Percentiles rank a stretch among this genome's conserved stretches.
phyloP scores from a whole-genome alignment of 2,113 vertebrate genomes.

The Centropus unirufus region DNA sequence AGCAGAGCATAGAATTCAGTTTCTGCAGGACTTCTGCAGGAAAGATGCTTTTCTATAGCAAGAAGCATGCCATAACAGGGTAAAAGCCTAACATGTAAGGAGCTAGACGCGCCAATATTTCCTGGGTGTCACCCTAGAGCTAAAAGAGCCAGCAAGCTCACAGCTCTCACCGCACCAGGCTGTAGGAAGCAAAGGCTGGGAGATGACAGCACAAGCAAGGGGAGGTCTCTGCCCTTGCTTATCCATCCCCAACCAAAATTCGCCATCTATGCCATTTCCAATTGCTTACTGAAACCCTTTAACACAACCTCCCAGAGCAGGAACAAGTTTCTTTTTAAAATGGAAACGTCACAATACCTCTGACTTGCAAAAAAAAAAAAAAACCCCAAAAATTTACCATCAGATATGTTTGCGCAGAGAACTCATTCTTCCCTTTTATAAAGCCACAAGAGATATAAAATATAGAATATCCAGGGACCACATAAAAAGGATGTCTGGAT shows the following conservation, averaged over 20 bases:
- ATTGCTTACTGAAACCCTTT: neutral
- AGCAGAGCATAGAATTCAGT: neutral
- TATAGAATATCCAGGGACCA: constrained; percentile 62
- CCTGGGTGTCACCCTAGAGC: neutral
- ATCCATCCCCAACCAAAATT: neutral
- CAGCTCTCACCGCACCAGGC: neutral
- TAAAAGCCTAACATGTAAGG: rapidly evolving
- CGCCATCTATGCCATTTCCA: neutral
- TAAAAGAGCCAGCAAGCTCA: neutral
- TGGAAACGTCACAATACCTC: constrained; percentile 15
- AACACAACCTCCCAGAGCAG: neutral
- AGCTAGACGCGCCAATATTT: neutral
- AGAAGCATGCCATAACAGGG: neutral
- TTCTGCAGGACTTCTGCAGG: neutral
- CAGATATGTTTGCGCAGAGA: constrained; percentile 56
- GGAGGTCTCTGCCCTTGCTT: neutral
- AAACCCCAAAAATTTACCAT: neutral
- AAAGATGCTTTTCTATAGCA: neutral
- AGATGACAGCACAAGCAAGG: neutral
- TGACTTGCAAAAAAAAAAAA: constrained; percentile 22
- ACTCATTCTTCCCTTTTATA: constrained; percentile 54
- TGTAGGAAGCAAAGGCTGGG: neutral
- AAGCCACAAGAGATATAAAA: constrained; percentile 69
- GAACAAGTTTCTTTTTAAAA: neutral
- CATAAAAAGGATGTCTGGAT: constrained; percentile 67